Conservation (phyloP, 2,888 invertebrate genomes). For the Linnaemya vulpina region DNA sequence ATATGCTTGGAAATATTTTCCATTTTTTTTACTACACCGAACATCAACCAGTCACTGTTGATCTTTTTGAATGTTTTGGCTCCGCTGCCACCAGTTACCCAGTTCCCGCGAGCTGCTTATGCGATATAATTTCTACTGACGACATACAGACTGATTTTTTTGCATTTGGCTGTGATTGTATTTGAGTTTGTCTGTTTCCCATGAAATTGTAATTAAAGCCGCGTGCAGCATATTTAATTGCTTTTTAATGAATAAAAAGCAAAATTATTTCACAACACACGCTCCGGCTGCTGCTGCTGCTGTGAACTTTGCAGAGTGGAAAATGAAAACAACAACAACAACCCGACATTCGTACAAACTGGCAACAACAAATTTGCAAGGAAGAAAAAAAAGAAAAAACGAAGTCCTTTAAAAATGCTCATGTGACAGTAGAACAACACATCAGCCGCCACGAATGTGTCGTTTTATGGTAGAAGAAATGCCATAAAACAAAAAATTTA, state of each 20-base stretch:
- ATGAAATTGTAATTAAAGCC: conserved; percentile 80
- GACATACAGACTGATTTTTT: conserved; percentile 16
- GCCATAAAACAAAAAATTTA: not conserved
- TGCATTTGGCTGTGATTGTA: conserved; percentile 43
- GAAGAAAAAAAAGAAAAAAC: not conserved
- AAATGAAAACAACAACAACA: not conserved
- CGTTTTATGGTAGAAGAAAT: conserved; percentile 33
- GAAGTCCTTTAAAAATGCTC: conserved; percentile 43
- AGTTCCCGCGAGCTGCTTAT: not conserved
- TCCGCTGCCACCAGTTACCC: conserved; percentile 16
- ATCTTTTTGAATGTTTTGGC: conserved; percentile 27
- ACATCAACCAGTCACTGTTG: conserved; percentile 10
- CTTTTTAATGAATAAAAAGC: conserved; percentile 79
- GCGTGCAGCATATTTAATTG: conserved; percentile 79
- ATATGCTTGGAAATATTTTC: not conserved
- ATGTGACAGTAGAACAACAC: conserved; percentile 63
- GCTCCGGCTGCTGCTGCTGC: conserved; percentile 7
- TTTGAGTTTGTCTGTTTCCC: conserved; percentile 61
- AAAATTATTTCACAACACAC: conserved; percentile 69
- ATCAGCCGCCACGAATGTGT: conserved; percentile 56
- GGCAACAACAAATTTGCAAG: not conserved
- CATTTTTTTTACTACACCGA: not conserved
- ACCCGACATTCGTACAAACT: conserved; percentile 22
- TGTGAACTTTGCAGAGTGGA: conserved; percentile 27
- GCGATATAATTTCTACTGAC: not conserved